Evolutionary conservation across 2,888 invertebrate species (phyloP).

Genomic region (Caenorhabditis sp.): DNA sequence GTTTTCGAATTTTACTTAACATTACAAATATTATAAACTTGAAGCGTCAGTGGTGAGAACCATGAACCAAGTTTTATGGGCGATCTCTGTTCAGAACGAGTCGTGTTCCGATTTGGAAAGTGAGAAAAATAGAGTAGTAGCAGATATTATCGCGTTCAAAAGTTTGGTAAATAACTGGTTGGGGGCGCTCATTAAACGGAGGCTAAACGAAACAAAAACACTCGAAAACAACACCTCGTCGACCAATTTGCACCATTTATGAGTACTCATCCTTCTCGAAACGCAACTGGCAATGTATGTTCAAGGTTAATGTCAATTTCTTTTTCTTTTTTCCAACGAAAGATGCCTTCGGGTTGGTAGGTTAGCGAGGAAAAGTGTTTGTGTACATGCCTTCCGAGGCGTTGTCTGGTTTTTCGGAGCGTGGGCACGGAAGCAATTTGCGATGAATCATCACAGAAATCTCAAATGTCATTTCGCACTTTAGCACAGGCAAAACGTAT

Average conservation of each 20-base stretch:
- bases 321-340: constrained; percentile 1
- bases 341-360: neutral
- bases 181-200: neutral
- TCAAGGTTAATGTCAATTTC: constrained; percentile 34
- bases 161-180: constrained; percentile 22
- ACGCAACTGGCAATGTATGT: constrained; percentile 9
- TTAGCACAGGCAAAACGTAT: constrained; percentile 43
- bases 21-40: too few relatives aligned
- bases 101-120: constrained; percentile 25
- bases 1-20: too few relatives aligned
- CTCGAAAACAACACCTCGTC: constrained; percentile 10
- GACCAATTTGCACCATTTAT: constrained; percentile 34
- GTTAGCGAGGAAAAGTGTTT: constrained; percentile 29
- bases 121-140: constrained; percentile 31
- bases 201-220: constrained; percentile 15
- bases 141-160: constrained; percentile 36
- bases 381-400: constrained; percentile 37
- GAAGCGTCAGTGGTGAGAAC: neutral
- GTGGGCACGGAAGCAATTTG: constrained; percentile 46
- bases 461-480: constrained; percentile 54
- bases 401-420: constrained; percentile 44
- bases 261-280: constrained; percentile 1
- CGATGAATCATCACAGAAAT: constrained; percentile 38
- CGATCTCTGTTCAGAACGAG: too few relatives aligned
- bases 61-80: too few relatives aligned